Evolutionary conservation across 2,888 invertebrate species (phyloP), one percentile per base, ranked within the genome.

Genomic region (Asteroscopus sphinx): DNA sequence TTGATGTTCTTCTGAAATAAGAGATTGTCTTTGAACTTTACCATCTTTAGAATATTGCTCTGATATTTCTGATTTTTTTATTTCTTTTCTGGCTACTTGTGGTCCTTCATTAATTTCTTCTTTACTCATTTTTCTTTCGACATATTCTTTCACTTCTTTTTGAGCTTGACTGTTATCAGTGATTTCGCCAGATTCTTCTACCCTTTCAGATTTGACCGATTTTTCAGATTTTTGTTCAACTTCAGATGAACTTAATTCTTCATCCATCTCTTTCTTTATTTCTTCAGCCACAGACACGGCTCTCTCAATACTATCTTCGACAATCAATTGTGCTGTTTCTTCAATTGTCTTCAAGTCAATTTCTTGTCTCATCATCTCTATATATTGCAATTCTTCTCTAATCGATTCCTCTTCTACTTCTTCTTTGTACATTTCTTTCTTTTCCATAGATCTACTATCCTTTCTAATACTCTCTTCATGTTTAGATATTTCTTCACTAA

Each of bases 221-320:
- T 5, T 33, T 15, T 46, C 39, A 15, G 15, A 2, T 32, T 25
- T 37, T 12, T 44, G 7, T 7, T 48, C 45, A 3, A 8, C 5
- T 41, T 53, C 60, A n/a, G 51, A 36, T 6, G 60, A 39, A 11
- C 15, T 59, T 0, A 66, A 37, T 66, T 86, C 91, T 47, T 76
- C 59, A 48, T 86, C 82, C 0, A 91, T 85, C 73, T 89, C 91
- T 57, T 87, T 83, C 51, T 89, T 84, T 15, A 91, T 86, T 52
- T 91, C 85, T 62, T 88, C 81, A 12, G 91, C 83, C 0, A 91
- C 85, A 1, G 84, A 82, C 0, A 92, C 66, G 40, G 92, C 92
- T 71, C 83, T 86, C 58, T 87, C 81, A 28, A 93, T 86, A 44
- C 87, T 94, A 32, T 91, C 87, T 42, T 89, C 86, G 0, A 92